Evolutionary conservation across 2,888 invertebrate species (phyloP).

Genomic region (Drosophila picticornis): DNA sequence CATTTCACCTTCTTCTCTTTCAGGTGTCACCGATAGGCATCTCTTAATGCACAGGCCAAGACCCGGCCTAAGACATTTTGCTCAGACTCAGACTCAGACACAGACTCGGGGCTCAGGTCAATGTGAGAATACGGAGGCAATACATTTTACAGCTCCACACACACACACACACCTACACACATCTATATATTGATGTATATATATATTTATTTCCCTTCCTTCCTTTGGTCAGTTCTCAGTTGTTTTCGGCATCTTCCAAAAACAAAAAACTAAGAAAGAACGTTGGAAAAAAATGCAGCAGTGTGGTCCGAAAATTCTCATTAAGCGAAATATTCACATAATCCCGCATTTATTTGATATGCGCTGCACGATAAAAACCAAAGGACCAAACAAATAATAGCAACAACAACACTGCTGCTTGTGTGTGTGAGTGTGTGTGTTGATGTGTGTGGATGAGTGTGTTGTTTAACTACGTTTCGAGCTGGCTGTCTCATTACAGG

Average conservation of each 20-base stretch:
- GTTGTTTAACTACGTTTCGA: not conserved
- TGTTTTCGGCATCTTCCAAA: slow-evolving; percentile 47
- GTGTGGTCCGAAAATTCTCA: slow-evolving; percentile 81
- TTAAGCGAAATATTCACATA: slow-evolving; percentile 82
- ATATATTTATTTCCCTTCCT: slow-evolving; percentile 15
- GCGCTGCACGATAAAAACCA: slow-evolving; percentile 67
- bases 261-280: slow-evolving; percentile 7
- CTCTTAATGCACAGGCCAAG: slow-evolving; percentile 79
- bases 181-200: not conserved
- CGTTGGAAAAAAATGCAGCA: slow-evolving; percentile 43
- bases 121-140: slow-evolving; percentile 59
- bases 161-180: slow-evolving; percentile 8
- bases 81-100: slow-evolving; percentile 22
- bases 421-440: not conserved
- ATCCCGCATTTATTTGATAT: slow-evolving; percentile 82
- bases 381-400: slow-evolving; percentile 41
- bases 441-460: slow-evolving; percentile 8
- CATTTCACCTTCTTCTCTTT: slow-evolving; percentile 83
- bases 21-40: slow-evolving; percentile 84
- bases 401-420: slow-evolving; percentile 13
- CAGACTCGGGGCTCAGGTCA: slow-evolving; percentile 36
- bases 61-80: slow-evolving; percentile 19
- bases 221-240: slow-evolving; percentile 46
- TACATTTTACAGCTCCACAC: slow-evolving; percentile 67
- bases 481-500: slow-evolving; percentile 39